Percentiles rank a stretch among this genome's conserved stretches.
phyloP scores from a whole-genome alignment of 2,797 vertebrate genomes.

The Harpagifer antarcticus region DNA sequence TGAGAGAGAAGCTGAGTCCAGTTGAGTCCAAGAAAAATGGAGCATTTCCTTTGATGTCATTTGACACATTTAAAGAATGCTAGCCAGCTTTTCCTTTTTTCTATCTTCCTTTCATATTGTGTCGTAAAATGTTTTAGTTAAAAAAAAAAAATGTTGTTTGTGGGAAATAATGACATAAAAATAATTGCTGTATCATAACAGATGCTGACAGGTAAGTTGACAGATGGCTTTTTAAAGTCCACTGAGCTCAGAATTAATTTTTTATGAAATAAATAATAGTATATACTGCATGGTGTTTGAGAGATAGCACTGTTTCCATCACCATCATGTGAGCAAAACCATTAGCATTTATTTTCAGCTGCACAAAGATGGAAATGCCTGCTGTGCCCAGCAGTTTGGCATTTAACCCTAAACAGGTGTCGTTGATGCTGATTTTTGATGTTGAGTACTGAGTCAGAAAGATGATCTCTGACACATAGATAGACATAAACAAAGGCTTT shows the following conservation, averaged over 20 bases:
- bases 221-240: slow-evolving; percentile 75
- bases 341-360: slow-evolving; percentile 69
- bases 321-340: slow-evolving; percentile 48
- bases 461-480: slow-evolving; percentile 27
- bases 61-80: slow-evolving; percentile 67
- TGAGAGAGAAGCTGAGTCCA: slow-evolving; percentile 42
- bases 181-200: slow-evolving; percentile 64
- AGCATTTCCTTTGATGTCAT: slow-evolving; percentile 60
- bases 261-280: slow-evolving; percentile 50
- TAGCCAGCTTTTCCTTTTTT: slow-evolving; percentile 50
- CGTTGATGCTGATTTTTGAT: slow-evolving; percentile 55
- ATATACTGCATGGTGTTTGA: slow-evolving; percentile 59
- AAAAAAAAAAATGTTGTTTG: slow-evolving; percentile 51
- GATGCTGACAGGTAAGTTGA: slow-evolving; percentile 76
- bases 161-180: slow-evolving; percentile 57
- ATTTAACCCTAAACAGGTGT: slow-evolving; percentile 72
- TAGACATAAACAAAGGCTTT: slow-evolving; percentile 41
- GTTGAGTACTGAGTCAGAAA: slow-evolving; percentile 53
- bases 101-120: slow-evolving; percentile 63
- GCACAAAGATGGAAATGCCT: slow-evolving; percentile 55
- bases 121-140: slow-evolving; percentile 56
- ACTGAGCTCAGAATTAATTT: slow-evolving; percentile 34
- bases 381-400: slow-evolving; percentile 59
- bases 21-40: slow-evolving; percentile 52
- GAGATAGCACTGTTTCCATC: slow-evolving; percentile 61